Evolutionary conservation across 2,113 vertebrate genomes (phyloP), one percentile per base, ranked within the genome.

Genomic region (Aplodontia rufa): DNA sequence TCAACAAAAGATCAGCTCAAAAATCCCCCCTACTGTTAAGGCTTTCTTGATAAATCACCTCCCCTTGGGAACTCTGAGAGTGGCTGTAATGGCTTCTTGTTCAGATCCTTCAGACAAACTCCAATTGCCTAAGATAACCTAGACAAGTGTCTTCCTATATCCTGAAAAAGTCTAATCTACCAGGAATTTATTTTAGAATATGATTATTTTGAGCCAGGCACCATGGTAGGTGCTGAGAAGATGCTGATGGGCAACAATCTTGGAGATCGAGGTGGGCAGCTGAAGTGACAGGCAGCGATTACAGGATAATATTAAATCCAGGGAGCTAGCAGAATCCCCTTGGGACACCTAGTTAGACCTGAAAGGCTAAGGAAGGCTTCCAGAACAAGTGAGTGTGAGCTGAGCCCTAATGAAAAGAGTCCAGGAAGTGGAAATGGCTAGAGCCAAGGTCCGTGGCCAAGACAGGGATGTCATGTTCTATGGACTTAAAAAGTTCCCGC

Each of bases 101-200:
- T 40, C 37, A 86, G 84, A 83, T 86, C 75, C 45, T 88, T 69
- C 24, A 58, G 68, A 90, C 37, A 92, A 86, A 92, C 17, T 4
- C 19, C 32, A 40, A 10, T 55, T 13, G 14, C 53, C 66, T 37
- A 28, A 86, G 85, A 90, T 71, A 95, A 86, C 75, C 42, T 64
- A 51, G 78, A 66, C 35, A 93, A 55, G 84, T 89, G 60, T 91
- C 51, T 91, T 95, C 87, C 28, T 82, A 64, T 6, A 35, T n/a
- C 58, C 58, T 72, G 58, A 91, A 55, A 93, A 91, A 20, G 66
- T 68, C 51, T 53, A 42, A 72, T 37, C 82, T 84, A 85, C 90
- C 66, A 85, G 45, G 32, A 53, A 30, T 82, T 75, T 71, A 82
- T 53, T 40, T 55, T 35, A 49, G 83, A 81, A 49, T 37, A 32